Evolutionary conservation across 2,113 vertebrate species (phyloP), one percentile per base, ranked within the genome.

Genomic region (Ceyx cyanopectus): DNA sequence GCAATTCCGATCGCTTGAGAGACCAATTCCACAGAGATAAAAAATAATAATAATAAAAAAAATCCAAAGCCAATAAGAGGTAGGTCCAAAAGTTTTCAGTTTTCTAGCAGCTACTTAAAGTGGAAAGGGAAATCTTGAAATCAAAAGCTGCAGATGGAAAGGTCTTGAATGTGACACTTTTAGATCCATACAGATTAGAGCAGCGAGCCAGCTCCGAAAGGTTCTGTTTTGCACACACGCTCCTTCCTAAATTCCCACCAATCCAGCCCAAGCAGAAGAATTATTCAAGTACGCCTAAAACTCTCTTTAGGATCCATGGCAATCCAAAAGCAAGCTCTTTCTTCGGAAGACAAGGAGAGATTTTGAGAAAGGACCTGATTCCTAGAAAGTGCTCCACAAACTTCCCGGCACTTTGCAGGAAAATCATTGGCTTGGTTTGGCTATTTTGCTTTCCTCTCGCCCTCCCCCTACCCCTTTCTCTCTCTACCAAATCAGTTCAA

Each of bases 81-180:
- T 91, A 96, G 98, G 98, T 98, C 98, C 98, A 97, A 95, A 98
- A 98, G 96, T 97, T 97, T 92, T 95, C 96, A 87, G 93, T 97
- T 94, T 91, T 77, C 95, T 95, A 97, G 95, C 93, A 95, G 93
- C 93, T 96, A 95, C 77, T 97, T 96, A 94, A 95, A 96, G 91
- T 92, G 93, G 81, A 85, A 85, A 67, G 67, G 90, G 75, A 93
- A 87, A 89, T 92, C 91, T 75, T 85, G 83, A 75, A 62, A 89
- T 76, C 79, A 92, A 93, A 95, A 93, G 91, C 92, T 90, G 92
- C 77, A 69, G 78, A 93, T 48, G 74, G 69, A 69, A 91, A 91
- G 85, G 61, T 97, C 96, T 96, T 82, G 92, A 76, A 66, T 37
- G 82, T 97, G 96, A 90, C 94, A 96, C 94, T 66, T 92, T 88